phyloP scores from a whole-genome alignment of 2,113 vertebrate species.

The Turdus rufiventris region DNA sequence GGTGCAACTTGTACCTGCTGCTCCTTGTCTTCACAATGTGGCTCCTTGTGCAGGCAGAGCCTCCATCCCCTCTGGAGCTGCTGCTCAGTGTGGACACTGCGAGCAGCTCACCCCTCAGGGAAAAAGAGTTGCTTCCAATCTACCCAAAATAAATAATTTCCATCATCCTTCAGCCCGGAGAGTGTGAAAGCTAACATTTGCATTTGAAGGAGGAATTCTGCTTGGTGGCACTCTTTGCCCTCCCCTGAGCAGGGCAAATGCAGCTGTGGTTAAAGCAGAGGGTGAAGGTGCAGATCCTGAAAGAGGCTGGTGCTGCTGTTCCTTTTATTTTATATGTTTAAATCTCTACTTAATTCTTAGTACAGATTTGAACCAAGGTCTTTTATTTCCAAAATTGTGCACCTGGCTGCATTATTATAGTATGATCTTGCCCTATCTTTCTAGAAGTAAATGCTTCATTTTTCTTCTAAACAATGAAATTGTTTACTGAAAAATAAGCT shows the following conservation, averaged over 20 bases:
- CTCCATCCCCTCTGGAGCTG: neutral
- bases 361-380: neutral
- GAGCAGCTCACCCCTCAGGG: fast-evolving
- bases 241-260: neutral
- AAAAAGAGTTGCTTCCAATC: neutral
- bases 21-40: fast-evolving
- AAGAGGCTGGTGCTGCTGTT: neutral
- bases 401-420: neutral
- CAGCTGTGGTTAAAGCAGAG: neutral
- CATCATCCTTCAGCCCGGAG: neutral
- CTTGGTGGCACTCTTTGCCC: neutral
- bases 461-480: neutral
- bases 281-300: neutral
- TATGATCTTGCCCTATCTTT: neutral
- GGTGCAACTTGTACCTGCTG: neutral
- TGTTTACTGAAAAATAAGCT: neutral
- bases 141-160: fast-evolving
- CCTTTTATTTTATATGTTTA: neutral
- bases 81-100: fast-evolving
- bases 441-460: neutral
- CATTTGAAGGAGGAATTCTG: neutral
- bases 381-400: neutral
- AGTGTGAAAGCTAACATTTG: neutral
- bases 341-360: neutral
- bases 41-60: neutral